phyloP scores from a whole-genome alignment of 2,797 vertebrate genomes.

The Zalophus californianus region DNA sequence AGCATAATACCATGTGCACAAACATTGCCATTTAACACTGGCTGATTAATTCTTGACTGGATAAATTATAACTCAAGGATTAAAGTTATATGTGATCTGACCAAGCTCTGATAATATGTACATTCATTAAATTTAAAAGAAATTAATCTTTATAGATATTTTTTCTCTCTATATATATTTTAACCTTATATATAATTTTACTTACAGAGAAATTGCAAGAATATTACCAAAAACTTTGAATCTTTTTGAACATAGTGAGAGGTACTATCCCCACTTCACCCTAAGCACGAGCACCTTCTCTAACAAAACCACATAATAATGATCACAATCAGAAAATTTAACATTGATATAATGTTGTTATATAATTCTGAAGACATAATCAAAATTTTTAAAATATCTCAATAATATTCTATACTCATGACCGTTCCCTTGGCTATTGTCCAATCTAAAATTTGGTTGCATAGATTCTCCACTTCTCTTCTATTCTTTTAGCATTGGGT shows the following conservation, averaged over 20 bases:
- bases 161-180: not conserved
- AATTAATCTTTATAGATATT: not conserved
- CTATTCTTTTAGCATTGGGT: not conserved
- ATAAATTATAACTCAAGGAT: not conserved
- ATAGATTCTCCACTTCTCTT: not conserved
- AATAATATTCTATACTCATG: not conserved
- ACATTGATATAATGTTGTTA: not conserved
- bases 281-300: not conserved
- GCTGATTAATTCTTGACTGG: not conserved
- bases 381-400: not conserved
- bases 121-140: not conserved
- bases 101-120: not conserved
- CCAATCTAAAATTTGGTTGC: not conserved
- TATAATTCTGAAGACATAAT: not conserved
- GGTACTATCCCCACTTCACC: not conserved
- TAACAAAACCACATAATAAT: not conserved
- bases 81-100: not conserved
- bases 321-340: not conserved
- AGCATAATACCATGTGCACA: not conserved
- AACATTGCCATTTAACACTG: not conserved
- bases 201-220: not conserved
- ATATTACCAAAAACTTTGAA: not conserved
- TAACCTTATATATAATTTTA: not conserved
- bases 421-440: accelerated
- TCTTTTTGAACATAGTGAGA: not conserved